phyloP scores from a whole-genome alignment of 1,140 invertebrate species.

The Amphibalanus amphitrite region DNA sequence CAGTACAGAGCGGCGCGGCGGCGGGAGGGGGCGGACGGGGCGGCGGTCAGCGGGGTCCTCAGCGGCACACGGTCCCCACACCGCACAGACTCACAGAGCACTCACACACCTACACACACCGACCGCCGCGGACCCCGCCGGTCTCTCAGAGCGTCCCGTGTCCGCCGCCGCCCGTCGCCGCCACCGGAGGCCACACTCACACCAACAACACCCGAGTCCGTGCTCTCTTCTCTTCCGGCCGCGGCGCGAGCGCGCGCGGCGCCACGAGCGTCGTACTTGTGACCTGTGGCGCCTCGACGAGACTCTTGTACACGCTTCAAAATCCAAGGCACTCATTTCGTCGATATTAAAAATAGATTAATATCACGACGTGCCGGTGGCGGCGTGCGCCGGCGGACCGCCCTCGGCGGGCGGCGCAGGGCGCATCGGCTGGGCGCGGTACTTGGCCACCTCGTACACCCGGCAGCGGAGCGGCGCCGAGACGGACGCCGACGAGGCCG shows the following conservation, averaged over 20 bases:
- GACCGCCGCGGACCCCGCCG: not conserved
- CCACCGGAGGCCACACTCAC: not conserved
- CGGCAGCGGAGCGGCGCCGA: not conserved
- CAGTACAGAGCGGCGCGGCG: not conserved
- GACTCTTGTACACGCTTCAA: not conserved
- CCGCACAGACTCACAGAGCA: not conserved
- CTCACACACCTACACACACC: not conserved
- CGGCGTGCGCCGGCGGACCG: no score
- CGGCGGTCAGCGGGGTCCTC: no score
- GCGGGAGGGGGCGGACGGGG: no score
- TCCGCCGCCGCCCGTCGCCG: not conserved
- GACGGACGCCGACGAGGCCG: no score
- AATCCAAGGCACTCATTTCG: not conserved
- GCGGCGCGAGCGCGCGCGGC: no score
- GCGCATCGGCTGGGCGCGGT: not conserved
- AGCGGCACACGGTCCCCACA: not conserved
- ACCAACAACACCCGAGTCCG: not conserved
- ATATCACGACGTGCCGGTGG: not conserved
- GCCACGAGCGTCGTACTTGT: not conserved
- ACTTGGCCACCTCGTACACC: not conserved
- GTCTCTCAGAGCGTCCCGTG: no score
- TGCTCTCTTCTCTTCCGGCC: not conserved
- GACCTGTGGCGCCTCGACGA: not conserved
- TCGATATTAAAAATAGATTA: not conserved
- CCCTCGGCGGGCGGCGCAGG: no score